phyloP scores from a whole-genome alignment of 2,113 vertebrate genomes.

The Pelvicachromis taeniatus region DNA sequence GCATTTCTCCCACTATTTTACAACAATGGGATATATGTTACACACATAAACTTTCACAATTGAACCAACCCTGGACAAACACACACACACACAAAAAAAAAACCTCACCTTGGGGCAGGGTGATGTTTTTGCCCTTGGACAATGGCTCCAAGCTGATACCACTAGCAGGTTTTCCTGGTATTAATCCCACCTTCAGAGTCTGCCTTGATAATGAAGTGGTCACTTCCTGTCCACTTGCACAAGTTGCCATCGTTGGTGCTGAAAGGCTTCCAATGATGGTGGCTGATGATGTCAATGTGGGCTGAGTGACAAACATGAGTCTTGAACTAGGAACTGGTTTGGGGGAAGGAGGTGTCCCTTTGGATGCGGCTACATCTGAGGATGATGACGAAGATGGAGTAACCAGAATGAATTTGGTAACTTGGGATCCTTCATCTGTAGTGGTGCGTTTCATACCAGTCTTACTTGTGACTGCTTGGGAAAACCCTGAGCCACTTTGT shows the following conservation, averaged over 20 bases:
- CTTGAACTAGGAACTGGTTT: conserved; percentile 71
- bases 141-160: conserved; percentile 65
- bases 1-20: neutral
- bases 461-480: conserved; percentile 40
- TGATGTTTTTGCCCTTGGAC: conserved; percentile 63
- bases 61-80: neutral
- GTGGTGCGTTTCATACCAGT: conserved; percentile 55
- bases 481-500: conserved; percentile 37
- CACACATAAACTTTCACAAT: neutral
- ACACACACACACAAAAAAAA: neutral
- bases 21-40: neutral
- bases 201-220: conserved; percentile 75
- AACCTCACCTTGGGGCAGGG: conserved; percentile 67
- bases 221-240: conserved; percentile 1
- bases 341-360: conserved; percentile 63
- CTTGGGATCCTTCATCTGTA: conserved; percentile 65
- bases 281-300: conserved; percentile 35
- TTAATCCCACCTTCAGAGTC: conserved; percentile 80
- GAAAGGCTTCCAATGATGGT: conserved; percentile 34
- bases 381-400: conserved; percentile 73
- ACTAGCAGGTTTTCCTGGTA: conserved; percentile 75
- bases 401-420: conserved; percentile 83
- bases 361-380: conserved; percentile 52
- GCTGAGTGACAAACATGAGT: conserved; percentile 82
- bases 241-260: conserved; percentile 24